Evolutionary conservation across 2,113 vertebrate genomes (phyloP).

Genomic region (Cettia cetti): DNA sequence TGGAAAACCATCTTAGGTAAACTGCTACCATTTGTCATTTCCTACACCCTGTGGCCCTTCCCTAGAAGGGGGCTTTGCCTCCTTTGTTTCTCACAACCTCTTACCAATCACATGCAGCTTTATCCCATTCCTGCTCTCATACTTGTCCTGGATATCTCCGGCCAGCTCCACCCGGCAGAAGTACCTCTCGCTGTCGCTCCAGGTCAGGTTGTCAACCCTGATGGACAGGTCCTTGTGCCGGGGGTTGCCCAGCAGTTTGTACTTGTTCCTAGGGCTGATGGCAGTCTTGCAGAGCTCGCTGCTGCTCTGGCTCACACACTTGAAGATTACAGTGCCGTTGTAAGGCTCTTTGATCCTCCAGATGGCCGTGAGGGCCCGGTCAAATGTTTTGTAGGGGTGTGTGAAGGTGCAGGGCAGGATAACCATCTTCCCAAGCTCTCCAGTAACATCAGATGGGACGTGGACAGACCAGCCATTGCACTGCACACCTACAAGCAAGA

Average conservation of each 20-base stretch:
- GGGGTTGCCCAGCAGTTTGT: conserved; percentile 88
- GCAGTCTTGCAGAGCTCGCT: conserved; percentile 78
- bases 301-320: conserved; percentile 76
- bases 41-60: not conserved
- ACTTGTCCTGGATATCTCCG: conserved; percentile 78
- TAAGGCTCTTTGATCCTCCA: conserved; percentile 85
- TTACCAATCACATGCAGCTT: conserved; percentile 85
- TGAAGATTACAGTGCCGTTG: conserved; percentile 77
- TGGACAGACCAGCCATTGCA: conserved; percentile 86
- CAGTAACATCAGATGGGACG: conserved; percentile 80
- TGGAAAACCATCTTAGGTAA: not conserved
- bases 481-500: conserved; percentile 23
- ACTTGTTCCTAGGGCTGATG: conserved; percentile 82
- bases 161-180: conserved; percentile 89
- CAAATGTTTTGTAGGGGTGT: conserved; percentile 85
- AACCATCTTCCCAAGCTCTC: conserved; percentile 79
- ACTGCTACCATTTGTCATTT: not conserved
- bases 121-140: conserved; percentile 87
- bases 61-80: rapidly evolving
- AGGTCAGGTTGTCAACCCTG: conserved; percentile 79
- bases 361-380: conserved; percentile 81
- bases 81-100: not conserved
- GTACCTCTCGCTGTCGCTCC: conserved; percentile 85
- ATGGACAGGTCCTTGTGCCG: conserved; percentile 90
- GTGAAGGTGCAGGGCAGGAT: conserved; percentile 90